Conservation (phyloP, 2,797 vertebrate genomes). For the Muraenolepis orangiensis region DNA sequence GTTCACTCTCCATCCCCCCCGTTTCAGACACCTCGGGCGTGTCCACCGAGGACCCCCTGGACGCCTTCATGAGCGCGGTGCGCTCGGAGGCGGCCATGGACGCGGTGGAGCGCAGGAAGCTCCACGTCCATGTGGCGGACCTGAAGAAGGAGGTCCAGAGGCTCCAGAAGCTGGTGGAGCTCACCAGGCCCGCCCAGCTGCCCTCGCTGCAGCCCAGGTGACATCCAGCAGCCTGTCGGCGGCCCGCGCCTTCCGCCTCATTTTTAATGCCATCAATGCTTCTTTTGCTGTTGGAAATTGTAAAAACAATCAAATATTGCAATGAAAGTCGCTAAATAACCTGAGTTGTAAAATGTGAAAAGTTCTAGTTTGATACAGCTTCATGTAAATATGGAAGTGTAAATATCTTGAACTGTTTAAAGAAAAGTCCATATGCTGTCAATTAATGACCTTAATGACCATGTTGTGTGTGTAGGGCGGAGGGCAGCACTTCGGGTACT, state of each 20-base stretch:
- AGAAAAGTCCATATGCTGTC: too few relatives aligned
- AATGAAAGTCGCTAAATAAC: too few relatives aligned
- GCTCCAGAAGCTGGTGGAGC: slow-evolving; percentile 84
- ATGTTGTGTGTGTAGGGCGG: slow-evolving; percentile 40
- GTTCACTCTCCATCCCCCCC: too few relatives aligned
- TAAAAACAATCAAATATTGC: too few relatives aligned
- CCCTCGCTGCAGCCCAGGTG: slow-evolving; percentile 85
- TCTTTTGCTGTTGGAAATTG: too few relatives aligned
- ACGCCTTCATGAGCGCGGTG: slow-evolving; percentile 93
- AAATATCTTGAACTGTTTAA: too few relatives aligned
- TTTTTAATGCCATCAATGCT: too few relatives aligned
- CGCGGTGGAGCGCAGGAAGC: slow-evolving; percentile 85
- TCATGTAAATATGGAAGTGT: too few relatives aligned
- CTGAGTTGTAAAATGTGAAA: too few relatives aligned
- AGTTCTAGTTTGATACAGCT: too few relatives aligned
- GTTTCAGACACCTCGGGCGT: slow-evolving; percentile 68
- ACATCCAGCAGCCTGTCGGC: too few relatives aligned
- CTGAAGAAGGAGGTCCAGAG: slow-evolving; percentile 86
- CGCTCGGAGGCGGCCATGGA: slow-evolving; percentile 79
- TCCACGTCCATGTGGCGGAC: slow-evolving; percentile 84
- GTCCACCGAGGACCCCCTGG: slow-evolving; percentile 85
- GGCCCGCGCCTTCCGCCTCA: too few relatives aligned
- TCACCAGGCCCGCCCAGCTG: slow-evolving; percentile 85
- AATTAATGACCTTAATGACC: neutral
- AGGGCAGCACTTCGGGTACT: slow-evolving; percentile 55